Conservation (phyloP, 2,888 invertebrate genomes). For the Malacosoma neustria region DNA sequence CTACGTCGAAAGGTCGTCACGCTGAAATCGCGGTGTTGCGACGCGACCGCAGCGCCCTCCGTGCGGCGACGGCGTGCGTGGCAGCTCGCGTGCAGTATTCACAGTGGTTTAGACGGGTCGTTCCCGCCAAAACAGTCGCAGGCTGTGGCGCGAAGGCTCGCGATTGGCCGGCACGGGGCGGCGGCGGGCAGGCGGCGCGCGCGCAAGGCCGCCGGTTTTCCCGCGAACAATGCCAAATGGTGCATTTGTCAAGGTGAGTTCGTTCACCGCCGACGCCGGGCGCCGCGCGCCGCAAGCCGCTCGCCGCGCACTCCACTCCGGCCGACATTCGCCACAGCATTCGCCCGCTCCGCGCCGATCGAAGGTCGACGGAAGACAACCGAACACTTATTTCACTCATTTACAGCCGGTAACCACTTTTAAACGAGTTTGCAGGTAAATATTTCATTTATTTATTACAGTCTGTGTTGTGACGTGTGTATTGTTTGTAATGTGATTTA, state of each 20-base stretch:
- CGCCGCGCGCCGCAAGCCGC: constrained; percentile 38
- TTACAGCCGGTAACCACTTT: constrained; percentile 12
- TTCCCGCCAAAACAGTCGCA: constrained; percentile 64
- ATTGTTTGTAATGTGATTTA: not conserved
- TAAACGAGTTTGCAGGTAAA: constrained; percentile 45
- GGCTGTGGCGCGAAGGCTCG: constrained; percentile 69
- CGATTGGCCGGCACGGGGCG: constrained; percentile 48
- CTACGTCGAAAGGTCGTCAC: constrained; percentile 44
- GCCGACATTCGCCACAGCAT: constrained; percentile 48
- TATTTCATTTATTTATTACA: constrained; percentile 4
- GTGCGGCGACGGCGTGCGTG: constrained; percentile 23
- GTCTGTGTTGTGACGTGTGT: not conserved
- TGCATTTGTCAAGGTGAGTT: constrained; percentile 76
- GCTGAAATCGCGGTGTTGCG: constrained; percentile 38
- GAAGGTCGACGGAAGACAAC: constrained; percentile 65
- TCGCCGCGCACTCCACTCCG: constrained; percentile 32
- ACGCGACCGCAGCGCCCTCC: constrained; percentile 27
- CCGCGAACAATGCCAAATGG: constrained; percentile 76
- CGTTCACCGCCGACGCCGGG: constrained; percentile 71
- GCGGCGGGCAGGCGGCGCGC: constrained; percentile 52
- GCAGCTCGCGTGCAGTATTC: constrained; percentile 30
- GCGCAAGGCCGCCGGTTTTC: constrained; percentile 73
- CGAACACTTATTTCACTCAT: constrained; percentile 34
- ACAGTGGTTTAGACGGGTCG: constrained; percentile 28
- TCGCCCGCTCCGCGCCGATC: constrained; percentile 48